These are phyloP conservation scores for Protophormia terraenovae DNA, from an alignment of 2,888 invertebrate species.

Conservation along the genomic window DNA sequence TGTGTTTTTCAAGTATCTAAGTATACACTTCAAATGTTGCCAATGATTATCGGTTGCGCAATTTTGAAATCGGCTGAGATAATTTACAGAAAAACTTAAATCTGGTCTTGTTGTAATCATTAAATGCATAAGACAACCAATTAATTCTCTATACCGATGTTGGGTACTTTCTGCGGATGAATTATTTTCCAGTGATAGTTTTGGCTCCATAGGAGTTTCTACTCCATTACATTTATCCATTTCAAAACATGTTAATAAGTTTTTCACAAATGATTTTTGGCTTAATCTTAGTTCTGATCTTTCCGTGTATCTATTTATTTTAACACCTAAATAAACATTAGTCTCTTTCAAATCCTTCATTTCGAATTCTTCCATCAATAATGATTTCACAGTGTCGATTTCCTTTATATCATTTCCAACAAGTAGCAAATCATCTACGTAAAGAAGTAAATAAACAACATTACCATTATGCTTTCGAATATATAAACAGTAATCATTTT, in stretches of 20 bases:
- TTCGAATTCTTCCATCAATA: too few species aligned
- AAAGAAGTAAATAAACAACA: neutral
- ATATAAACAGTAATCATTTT: neutral
- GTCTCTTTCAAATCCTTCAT: too few species aligned
- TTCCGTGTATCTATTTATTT: neutral
- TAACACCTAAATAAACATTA: neutral
- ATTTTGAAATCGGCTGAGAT: neutral
- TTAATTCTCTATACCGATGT: neutral
- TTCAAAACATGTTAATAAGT: too few species aligned
- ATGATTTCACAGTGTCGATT: neutral
- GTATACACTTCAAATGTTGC: too few species aligned
- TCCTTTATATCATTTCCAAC: neutral
- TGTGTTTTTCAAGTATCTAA: too few species aligned
- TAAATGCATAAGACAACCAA: neutral
- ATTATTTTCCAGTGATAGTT: too few species aligned
- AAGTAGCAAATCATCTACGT: neutral
- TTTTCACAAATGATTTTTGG: too few species aligned
- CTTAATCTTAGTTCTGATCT: neutral
- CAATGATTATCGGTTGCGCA: too few species aligned
- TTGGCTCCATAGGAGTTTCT: too few species aligned
- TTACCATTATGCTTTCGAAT: too few species aligned
- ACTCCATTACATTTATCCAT: neutral
- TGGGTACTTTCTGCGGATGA: neutral
- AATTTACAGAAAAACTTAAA: too few species aligned
- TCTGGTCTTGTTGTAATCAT: neutral